Evolutionary conservation across 2,888 invertebrate species (phyloP), one percentile per base, ranked within the genome.

Genomic region (Pheosia gnoma): DNA sequence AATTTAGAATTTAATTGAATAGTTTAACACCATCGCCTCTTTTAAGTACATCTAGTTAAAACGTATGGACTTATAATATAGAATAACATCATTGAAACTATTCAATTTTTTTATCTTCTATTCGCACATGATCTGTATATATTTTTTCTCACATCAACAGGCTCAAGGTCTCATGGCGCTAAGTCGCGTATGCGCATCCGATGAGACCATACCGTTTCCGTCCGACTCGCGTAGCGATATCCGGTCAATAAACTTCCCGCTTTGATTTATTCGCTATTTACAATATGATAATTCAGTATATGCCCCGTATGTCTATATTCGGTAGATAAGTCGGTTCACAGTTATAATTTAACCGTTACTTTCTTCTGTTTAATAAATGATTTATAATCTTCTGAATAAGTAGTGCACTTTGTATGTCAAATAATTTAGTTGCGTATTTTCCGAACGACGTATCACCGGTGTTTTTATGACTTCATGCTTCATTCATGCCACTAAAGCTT

Each of bases 161-260:
- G 11, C 53, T 49, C 49, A 38, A 49, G 58, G 38, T 47, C 25
- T 60, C 41, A 57, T 67, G 57, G 66, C 70, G 65, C 68, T 62
- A 59, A 68, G 64, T 49, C 62, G 78, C 74, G 78, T 71, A 70
- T 70, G 74, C 72, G 76, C 81, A 81, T 78, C 78, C 67, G 83
- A 76, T 76, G 70, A 74, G 65, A 51, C 9, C 25, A 78, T 80
- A 80, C 78, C 78, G 79, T 72, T 85, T 86, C 87, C 87, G 82
- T 61, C 62, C 87, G 82, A 61, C 62, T 69, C 78, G 83, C 80
- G 77, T 81, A 83, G 75, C 76, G 78, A 82, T 79, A 82, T 86
- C 85, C 85, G 84, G 82, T 78, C 82, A 80, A 79, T 77, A 80
- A 74, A 78, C 78, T 71, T 66, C 39, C 67, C 62, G 59, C 60